Percentiles rank a stretch among this genome's conserved stretches.
Conservation (phyloP, 2,888 invertebrate genomes). For the Rhimphoctona megacephalus region DNA sequence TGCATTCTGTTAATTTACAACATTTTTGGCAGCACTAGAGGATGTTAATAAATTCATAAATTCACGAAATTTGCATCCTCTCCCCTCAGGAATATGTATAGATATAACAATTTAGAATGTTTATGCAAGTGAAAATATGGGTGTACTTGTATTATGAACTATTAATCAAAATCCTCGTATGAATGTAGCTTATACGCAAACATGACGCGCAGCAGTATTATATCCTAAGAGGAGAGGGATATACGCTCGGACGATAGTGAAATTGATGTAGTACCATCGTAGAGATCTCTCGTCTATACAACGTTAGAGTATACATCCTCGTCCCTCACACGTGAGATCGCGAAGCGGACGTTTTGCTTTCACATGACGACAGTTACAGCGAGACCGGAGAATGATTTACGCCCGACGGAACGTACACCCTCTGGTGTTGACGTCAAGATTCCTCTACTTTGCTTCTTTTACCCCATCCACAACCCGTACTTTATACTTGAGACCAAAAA, state of each 20-base stretch:
- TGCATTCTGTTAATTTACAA: neutral
- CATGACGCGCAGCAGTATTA: slow-evolving; percentile 34
- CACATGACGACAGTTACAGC: slow-evolving; percentile 71
- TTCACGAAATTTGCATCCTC: slow-evolving; percentile 7
- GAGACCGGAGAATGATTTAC: slow-evolving; percentile 66
- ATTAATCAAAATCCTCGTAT: slow-evolving; percentile 38
- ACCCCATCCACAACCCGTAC: neutral
- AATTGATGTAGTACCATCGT: slow-evolving; percentile 66
- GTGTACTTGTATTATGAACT: slow-evolving; percentile 12
- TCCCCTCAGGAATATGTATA: neutral
- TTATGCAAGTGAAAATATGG: neutral
- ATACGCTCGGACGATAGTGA: slow-evolving; percentile 61
- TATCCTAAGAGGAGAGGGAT: slow-evolving; percentile 18
- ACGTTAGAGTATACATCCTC: slow-evolving; percentile 38
- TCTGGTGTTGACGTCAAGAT: slow-evolving; percentile 61
- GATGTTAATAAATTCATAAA: neutral
- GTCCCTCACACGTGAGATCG: slow-evolving; percentile 64
- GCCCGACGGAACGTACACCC: slow-evolving; percentile 57
- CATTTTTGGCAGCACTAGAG: neutral
- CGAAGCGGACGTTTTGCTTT: slow-evolving; percentile 64
- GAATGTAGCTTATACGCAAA: slow-evolving; percentile 46
- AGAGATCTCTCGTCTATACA: slow-evolving; percentile 41
- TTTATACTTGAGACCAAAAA: neutral
- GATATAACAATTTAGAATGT: neutral
- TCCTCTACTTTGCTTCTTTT: slow-evolving; percentile 42